Percentiles rank a stretch among this genome's conserved stretches.
phyloP scores from a whole-genome alignment of 2,797 vertebrate genomes.

The Lacerta agilis region DNA sequence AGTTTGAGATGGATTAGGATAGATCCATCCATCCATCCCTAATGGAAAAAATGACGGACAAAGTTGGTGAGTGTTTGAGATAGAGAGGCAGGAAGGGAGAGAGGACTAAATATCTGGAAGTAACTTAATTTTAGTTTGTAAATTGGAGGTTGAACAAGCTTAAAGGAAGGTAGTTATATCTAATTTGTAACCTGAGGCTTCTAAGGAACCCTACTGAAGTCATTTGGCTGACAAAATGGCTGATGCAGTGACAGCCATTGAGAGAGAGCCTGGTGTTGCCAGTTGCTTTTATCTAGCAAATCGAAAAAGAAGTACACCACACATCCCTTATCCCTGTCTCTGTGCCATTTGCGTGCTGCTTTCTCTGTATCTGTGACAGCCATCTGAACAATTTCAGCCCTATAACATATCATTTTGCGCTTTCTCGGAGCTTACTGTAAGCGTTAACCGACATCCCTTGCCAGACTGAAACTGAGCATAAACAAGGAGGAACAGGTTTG shows the following conservation, averaged over 20 bases:
- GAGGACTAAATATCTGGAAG: not conserved
- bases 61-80: too few relatives aligned
- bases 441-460: not conserved
- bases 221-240: constrained; percentile 2
- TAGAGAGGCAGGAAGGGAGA: not conserved
- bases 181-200: not conserved
- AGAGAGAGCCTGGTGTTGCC: constrained; percentile 4
- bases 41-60: too few relatives aligned
- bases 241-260: fast-evolving
- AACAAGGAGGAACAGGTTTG: not conserved
- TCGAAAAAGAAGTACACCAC: constrained; percentile 5
- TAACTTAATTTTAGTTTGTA: not conserved
- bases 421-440: not conserved
- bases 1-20: too few relatives aligned
- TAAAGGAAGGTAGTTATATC: not conserved
- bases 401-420: fast-evolving
- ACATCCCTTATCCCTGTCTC: constrained; percentile 5
- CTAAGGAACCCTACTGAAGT: not conserved
- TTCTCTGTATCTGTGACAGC: not conserved
- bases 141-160: constrained; percentile 14
- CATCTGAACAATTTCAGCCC: constrained; percentile 11
- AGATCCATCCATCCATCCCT: too few relatives aligned
- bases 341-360: not conserved
- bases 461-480: not conserved
- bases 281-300: constrained; percentile 25